Percentiles rank a stretch among this genome's conserved stretches.
Evolutionary conservation across 2,888 invertebrate species (phyloP).

Genomic region (Aphrophora alni): DNA sequence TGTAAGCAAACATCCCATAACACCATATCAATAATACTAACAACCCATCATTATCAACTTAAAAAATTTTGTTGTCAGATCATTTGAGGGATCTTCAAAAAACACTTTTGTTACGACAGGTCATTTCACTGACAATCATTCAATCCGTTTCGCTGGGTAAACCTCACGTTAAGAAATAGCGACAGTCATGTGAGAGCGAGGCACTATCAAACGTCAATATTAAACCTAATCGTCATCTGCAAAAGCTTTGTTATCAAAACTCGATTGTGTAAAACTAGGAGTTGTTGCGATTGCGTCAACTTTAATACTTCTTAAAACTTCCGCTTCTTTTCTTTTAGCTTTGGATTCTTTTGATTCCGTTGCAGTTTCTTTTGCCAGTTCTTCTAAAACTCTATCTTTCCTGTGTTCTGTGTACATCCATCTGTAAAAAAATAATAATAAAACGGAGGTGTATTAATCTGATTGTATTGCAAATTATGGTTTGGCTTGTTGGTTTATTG

Average conservation of each 20-base stretch:
- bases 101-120: too few species aligned
- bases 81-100: too few species aligned
- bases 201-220: not conserved
- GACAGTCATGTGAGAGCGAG: not conserved
- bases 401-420: slow-evolving; percentile 74
- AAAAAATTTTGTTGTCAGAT: too few species aligned
- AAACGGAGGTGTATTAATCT: slow-evolving; percentile 4
- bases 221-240: not conserved
- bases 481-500: too few species aligned
- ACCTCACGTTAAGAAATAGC: too few species aligned
- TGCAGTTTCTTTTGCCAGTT: not conserved
- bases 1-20: too few species aligned
- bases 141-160: too few species aligned
- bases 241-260: not conserved
- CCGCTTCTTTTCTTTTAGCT: slow-evolving; percentile 7
- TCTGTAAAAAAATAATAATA: too few species aligned
- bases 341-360: slow-evolving; percentile 12
- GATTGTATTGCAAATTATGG: too few species aligned
- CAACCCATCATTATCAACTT: too few species aligned
- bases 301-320: not conserved
- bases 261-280: not conserved
- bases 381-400: slow-evolving; percentile 57
- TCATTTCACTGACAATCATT: too few species aligned
- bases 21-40: too few species aligned
- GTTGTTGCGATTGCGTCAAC: slow-evolving; percentile 27